A percentile compares a stretch with the other conserved stretches of the same genome.
Conservation (phyloP, 2,888 invertebrate species). For the Drosophila kokeensis region DNA sequence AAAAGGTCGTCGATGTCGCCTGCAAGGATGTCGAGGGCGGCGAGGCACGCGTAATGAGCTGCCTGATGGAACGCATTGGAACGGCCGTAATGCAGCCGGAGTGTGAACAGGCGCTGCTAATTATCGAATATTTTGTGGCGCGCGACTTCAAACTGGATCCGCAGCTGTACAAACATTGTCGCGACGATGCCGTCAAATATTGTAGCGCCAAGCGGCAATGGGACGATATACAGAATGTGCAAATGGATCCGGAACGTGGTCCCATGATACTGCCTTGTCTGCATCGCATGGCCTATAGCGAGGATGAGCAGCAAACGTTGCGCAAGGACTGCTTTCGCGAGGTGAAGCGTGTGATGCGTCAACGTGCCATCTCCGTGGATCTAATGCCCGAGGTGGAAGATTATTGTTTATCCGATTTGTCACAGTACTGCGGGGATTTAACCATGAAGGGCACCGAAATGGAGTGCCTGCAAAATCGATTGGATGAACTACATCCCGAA, state of each 20-base stretch:
- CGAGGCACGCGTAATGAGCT: constrained; percentile 94
- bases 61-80: constrained; percentile 96
- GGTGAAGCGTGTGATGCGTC: constrained; percentile 95
- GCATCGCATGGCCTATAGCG: constrained; percentile 89
- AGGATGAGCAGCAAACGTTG: constrained; percentile 85
- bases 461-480: constrained; percentile 94
- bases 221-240: constrained; percentile 87
- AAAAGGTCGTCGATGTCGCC: constrained; percentile 91
- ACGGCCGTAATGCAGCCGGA: constrained; percentile 92
- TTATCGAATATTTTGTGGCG: constrained; percentile 98
- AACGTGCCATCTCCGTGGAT: constrained; percentile 96
- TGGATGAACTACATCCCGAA: constrained; percentile 88
- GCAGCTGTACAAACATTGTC: constrained; percentile 93
- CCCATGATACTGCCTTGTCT: constrained; percentile 96
- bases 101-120: constrained; percentile 96
- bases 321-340: constrained; percentile 88
- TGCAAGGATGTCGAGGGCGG: constrained; percentile 91
- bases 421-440: constrained; percentile 92
- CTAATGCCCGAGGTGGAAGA: constrained; percentile 97
- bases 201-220: constrained; percentile 93
- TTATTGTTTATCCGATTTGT: constrained; percentile 94
- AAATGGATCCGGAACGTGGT: constrained; percentile 91
- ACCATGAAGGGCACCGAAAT: constrained; percentile 96
- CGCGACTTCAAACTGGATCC: constrained; percentile 97
- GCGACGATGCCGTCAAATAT: constrained; percentile 92